phyloP scores from a whole-genome alignment of 2,888 invertebrate genomes.

The Drosophila diplacantha region DNA sequence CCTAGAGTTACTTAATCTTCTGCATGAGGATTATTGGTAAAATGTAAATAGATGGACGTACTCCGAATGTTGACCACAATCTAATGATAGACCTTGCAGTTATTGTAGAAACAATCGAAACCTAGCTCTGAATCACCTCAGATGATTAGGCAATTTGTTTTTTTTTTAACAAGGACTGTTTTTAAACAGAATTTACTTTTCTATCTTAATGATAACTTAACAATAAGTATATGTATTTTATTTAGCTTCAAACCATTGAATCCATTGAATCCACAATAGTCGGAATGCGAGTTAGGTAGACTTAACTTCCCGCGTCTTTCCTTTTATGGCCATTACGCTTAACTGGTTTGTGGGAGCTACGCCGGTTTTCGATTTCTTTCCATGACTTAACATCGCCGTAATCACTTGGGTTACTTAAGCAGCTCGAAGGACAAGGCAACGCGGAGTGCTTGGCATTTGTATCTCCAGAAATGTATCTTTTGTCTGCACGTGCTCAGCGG shows the following conservation, averaged over 20 bases:
- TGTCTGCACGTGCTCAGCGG: constrained; percentile 24
- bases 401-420: constrained; percentile 23
- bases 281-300: constrained; percentile 6
- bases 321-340: constrained; percentile 19
- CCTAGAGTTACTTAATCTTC: neutral
- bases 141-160: neutral
- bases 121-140: neutral
- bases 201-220: neutral
- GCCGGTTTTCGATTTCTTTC: constrained; percentile 27
- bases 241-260: neutral
- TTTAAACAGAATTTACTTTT: neutral
- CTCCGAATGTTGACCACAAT: too few relatives aligned
- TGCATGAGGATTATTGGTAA: too few relatives aligned
- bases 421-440: constrained; percentile 25
- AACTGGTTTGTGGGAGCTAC: constrained; percentile 24
- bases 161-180: neutral
- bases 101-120: too few relatives aligned
- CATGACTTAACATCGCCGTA: constrained; percentile 20
- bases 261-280: constrained; percentile 2
- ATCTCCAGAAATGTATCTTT: constrained; percentile 15
- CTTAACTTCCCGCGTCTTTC: constrained; percentile 26
- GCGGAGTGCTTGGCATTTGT: constrained; percentile 8
- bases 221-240: neutral
- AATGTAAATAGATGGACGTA: too few relatives aligned
- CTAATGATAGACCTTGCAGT: too few relatives aligned